Evolutionary conservation across 30 jellyfish, hydroid and myxozoan genomes (phyloP).

Genomic region (Sanderia malayensis): DNA sequence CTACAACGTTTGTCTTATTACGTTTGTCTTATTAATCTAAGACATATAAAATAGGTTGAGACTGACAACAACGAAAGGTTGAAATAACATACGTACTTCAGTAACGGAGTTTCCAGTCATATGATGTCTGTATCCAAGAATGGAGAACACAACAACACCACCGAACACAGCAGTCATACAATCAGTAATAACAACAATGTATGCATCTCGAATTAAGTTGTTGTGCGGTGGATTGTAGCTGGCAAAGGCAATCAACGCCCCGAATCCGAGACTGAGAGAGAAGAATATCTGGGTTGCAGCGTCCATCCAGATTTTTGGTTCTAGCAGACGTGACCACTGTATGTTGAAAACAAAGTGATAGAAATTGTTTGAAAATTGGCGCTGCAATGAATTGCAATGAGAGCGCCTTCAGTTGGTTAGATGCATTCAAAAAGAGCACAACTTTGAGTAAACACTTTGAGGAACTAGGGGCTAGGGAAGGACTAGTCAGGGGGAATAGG

Average conservation of each 20-base stretch:
- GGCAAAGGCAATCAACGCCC: constrained; percentile 87
- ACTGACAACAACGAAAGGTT: neutral
- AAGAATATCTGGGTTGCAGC: constrained; percentile 89
- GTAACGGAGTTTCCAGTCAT: constrained; percentile 39
- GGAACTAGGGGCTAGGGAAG: no score
- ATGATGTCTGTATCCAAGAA: constrained; percentile 76
- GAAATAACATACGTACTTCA: constrained; percentile 16
- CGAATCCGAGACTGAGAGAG: constrained; percentile 87
- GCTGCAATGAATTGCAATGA: no score
- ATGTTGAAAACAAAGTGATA: no score
- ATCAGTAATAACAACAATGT: constrained; percentile 67
- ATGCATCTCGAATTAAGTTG: constrained; percentile 81
- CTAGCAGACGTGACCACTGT: constrained; percentile 55
- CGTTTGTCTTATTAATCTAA: no score
- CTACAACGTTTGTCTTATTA: neutral
- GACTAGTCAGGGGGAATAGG: no score
- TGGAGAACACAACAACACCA: constrained; percentile 80
- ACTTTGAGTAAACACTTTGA: no score
- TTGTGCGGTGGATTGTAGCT: constrained; percentile 85
- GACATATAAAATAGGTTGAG: no score
- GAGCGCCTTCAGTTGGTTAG: no score
- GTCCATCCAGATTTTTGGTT: constrained; percentile 82
- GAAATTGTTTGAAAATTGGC: no score
- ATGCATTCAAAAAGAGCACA: no score
- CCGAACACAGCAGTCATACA: constrained; percentile 76